Conservation (phyloP, 2,888 invertebrate genomes). For the Panzeria rudis region DNA sequence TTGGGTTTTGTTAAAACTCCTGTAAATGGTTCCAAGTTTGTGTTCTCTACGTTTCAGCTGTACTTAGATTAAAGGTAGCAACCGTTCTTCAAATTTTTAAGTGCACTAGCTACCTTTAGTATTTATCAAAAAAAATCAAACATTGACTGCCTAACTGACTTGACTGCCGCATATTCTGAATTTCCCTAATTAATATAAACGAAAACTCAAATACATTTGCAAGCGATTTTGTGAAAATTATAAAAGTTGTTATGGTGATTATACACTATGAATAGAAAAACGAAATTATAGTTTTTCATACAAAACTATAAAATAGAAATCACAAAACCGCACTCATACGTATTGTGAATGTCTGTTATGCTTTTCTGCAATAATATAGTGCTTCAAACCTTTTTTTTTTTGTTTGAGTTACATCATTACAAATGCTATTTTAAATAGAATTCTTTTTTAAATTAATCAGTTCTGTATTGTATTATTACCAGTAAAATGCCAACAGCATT, state of each 20-base stretch:
- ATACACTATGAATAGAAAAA: not conserved
- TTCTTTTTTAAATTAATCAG: not conserved
- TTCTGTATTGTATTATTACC: not conserved
- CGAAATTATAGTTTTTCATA: not conserved
- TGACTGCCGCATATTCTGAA: not conserved
- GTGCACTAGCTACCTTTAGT: too few species aligned
- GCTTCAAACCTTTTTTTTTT: not conserved
- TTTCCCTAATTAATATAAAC: not conserved
- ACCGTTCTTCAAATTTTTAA: not conserved
- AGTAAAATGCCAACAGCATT: not conserved
- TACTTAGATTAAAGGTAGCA: too few species aligned
- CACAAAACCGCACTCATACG: not conserved
- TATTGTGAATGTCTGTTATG: not conserved
- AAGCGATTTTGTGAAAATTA: not conserved
- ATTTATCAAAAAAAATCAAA: too few species aligned
- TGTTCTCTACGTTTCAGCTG: too few species aligned
- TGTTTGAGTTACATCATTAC: not conserved
- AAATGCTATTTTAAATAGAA: conserved; percentile 14
- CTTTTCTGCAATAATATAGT: not conserved
- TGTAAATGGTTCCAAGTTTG: too few species aligned
- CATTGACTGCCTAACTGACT: too few species aligned
- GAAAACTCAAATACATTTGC: not conserved
- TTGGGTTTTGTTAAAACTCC: too few species aligned
- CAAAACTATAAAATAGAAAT: not conserved
- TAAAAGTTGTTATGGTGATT: conserved; percentile 5